phyloP scores from a whole-genome alignment of 2,797 vertebrate species.

The Scolopax bukidnonensis region DNA sequence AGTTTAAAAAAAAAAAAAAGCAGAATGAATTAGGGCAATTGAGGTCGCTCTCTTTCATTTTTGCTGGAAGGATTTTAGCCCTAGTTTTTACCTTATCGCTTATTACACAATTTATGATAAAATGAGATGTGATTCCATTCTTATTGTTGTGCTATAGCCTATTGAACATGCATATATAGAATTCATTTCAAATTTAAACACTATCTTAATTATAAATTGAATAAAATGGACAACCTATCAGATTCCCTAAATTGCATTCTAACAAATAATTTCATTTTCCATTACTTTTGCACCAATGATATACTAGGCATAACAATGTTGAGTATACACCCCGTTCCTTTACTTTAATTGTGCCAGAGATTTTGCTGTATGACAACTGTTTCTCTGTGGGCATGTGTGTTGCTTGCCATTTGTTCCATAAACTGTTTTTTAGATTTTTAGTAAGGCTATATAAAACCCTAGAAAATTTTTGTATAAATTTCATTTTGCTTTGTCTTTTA shows the following conservation, averaged over 20 bases:
- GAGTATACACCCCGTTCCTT: conserved; percentile 68
- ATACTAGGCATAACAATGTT: conserved; percentile 72
- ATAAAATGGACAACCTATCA: conserved; percentile 83
- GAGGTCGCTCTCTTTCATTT: conserved; percentile 91
- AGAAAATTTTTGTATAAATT: background rate
- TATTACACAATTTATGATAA: conserved; percentile 95
- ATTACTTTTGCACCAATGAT: conserved; percentile 79
- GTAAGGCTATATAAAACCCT: background rate
- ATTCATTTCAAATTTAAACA: conserved; percentile 89
- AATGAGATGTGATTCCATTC: conserved; percentile 87
- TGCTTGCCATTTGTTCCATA: conserved; percentile 71
- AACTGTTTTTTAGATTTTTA: conserved; percentile 33
- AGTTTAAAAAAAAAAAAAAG: conserved; percentile 80
- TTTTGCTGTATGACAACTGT: conserved; percentile 66
- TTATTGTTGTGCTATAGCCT: conserved; percentile 89
- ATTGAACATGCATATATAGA: conserved; percentile 90
- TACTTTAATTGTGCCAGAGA: conserved; percentile 75
- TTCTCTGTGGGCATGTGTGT: conserved; percentile 67
- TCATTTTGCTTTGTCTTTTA: background rate
- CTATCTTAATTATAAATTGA: conserved; percentile 87
- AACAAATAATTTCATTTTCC: conserved; percentile 86
- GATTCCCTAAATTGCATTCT: conserved; percentile 83
- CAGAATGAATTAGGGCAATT: conserved; percentile 91
- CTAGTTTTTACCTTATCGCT: conserved; percentile 95
- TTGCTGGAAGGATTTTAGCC: conserved; percentile 89